Evolutionary conservation across 1,140 invertebrate species (phyloP).

Genomic region (Adoxophyes honmai): DNA sequence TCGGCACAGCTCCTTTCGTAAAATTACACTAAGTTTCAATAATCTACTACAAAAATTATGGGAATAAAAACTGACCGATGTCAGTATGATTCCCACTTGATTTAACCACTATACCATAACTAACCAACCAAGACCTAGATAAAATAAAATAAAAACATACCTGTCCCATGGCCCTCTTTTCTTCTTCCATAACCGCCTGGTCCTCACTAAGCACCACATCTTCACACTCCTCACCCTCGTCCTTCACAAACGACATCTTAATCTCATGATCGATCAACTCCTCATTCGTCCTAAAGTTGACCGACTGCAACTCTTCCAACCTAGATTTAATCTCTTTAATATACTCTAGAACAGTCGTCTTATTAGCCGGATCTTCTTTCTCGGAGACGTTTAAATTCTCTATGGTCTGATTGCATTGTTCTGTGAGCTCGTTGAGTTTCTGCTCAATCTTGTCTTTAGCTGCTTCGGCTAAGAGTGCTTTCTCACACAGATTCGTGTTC

Average conservation of each 20-base stretch:
- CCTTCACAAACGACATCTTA: slow-evolving; percentile 58
- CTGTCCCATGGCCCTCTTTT: slow-evolving; percentile 81
- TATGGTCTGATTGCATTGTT: slow-evolving; percentile 78
- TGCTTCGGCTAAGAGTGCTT: slow-evolving; percentile 80
- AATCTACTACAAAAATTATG: too few relatives aligned
- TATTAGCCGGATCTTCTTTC: slow-evolving; percentile 45
- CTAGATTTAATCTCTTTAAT: slow-evolving; percentile 68
- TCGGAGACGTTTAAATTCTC: slow-evolving; percentile 64
- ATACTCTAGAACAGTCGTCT: slow-evolving; percentile 69
- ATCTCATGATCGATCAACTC: slow-evolving; percentile 78
- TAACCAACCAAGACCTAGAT: too few relatives aligned
- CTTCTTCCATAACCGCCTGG: slow-evolving; percentile 79
- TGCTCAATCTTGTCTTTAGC: slow-evolving; percentile 81
- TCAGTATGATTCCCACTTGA: too few relatives aligned
- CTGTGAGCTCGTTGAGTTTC: slow-evolving; percentile 81
- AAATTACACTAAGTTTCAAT: too few relatives aligned
- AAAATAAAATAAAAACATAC: slow-evolving; percentile 34
- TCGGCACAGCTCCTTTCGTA: too few relatives aligned
- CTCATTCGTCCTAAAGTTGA: slow-evolving; percentile 75
- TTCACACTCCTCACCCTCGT: slow-evolving; percentile 45
- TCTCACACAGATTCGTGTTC: slow-evolving; percentile 79
- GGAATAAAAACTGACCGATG: too few relatives aligned
- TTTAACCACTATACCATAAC: too few relatives aligned
- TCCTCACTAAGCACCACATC: slow-evolving; percentile 64
- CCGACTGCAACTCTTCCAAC: slow-evolving; percentile 77